Conservation (phyloP, 2,797 vertebrate genomes). For the Acrossocheilus fasciatus region DNA sequence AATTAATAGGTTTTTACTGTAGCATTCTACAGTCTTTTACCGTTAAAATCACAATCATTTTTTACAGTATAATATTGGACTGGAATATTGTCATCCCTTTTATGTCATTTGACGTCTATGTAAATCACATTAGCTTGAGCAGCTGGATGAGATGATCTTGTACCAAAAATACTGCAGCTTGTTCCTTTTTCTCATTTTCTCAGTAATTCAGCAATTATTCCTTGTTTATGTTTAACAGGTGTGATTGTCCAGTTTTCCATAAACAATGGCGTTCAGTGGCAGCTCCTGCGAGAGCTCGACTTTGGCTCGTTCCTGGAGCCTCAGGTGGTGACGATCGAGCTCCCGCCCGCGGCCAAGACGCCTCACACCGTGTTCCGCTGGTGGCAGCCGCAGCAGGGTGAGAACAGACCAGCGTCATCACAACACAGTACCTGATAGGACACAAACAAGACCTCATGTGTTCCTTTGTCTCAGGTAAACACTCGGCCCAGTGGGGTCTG, state of each 20-base stretch:
- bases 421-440: background rate
- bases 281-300: slow-evolving; percentile 91
- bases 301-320: slow-evolving; percentile 94
- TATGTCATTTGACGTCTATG: background rate
- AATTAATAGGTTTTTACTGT: background rate
- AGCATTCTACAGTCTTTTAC: no score
- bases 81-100: background rate
- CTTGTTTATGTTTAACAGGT: slow-evolving; percentile 72
- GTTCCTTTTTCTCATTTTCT: background rate
- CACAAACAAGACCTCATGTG: background rate
- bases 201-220: background rate
- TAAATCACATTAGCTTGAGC: background rate
- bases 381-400: slow-evolving; percentile 98
- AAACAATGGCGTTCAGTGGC: slow-evolving; percentile 94
- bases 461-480: slow-evolving; percentile 81
- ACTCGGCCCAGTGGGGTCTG: slow-evolving; percentile 96
- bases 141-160: background rate
- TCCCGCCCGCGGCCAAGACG: slow-evolving; percentile 92
- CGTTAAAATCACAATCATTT: no score
- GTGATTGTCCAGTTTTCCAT: slow-evolving; percentile 94
- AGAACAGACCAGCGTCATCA: background rate
- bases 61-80: background rate
- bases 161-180: background rate
- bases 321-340: slow-evolving; percentile 93
- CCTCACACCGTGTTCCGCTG: slow-evolving; percentile 92